Conservation (phyloP, 1,140 invertebrate genomes). For the Portunus trituberculatus region DNA sequence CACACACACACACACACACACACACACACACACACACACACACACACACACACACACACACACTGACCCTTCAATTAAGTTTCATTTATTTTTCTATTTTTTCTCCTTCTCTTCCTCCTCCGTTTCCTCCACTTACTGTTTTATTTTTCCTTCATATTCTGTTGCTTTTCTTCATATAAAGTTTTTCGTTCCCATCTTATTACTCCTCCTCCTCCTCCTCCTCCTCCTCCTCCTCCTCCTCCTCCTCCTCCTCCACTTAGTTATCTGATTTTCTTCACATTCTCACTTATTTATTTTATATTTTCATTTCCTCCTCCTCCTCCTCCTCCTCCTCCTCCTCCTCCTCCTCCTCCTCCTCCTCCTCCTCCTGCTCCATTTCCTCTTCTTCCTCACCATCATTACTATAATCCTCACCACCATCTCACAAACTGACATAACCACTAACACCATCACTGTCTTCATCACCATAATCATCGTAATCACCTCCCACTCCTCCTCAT, state of each 20-base stretch:
- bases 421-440: too few species aligned
- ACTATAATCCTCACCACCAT: too few species aligned
- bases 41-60: neutral
- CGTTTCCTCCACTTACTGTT: constrained; percentile 75
- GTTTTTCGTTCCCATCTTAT: neutral
- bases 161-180: too few species aligned
- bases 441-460: too few species aligned
- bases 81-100: neutral
- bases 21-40: neutral
- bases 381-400: constrained; percentile 52
- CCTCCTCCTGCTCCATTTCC: neutral
- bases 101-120: constrained; percentile 64
- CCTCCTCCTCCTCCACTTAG: neutral
- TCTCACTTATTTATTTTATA: too few species aligned
- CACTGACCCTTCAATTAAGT: neutral
- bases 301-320: too few species aligned
- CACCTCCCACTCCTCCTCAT: neutral
- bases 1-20: neutral
- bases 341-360: constrained; percentile 55
- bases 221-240: neutral
- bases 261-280: too few species aligned
- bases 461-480: neutral
- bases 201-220: neutral
- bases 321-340: too few species aligned
- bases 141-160: constrained; percentile 60